These are phyloP conservation scores for Podarcis raffonei DNA, from an alignment of 2,113 vertebrate genomes.

Conservation along the genomic window DNA sequence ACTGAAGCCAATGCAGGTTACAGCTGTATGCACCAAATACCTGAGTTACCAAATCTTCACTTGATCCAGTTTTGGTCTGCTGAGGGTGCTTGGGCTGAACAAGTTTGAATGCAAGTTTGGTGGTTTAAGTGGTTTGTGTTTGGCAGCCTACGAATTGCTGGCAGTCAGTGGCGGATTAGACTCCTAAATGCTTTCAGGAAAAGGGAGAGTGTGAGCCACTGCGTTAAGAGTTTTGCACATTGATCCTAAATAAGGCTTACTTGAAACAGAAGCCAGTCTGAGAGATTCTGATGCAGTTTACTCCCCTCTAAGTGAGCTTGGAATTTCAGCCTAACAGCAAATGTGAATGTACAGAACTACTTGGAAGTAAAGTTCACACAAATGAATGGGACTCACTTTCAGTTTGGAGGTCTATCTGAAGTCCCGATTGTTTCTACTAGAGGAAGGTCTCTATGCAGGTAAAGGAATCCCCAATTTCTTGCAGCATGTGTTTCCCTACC, in stretches of 20 bases:
- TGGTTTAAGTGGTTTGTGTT: slow-evolving; percentile 5
- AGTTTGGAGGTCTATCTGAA: not conserved
- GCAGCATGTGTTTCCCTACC: not conserved
- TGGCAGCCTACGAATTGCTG: not conserved
- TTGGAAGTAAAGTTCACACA: not conserved
- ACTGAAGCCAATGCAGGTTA: not conserved
- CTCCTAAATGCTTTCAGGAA: not conserved
- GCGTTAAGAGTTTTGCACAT: not conserved
- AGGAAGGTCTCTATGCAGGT: not conserved
- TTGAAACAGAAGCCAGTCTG: not conserved
- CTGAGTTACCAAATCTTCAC: not conserved
- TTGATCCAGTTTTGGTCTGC: not conserved
- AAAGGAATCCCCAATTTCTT: not conserved
- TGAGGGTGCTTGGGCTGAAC: not conserved
- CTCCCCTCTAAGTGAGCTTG: not conserved
- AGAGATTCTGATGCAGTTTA: not conserved
- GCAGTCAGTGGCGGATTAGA: not conserved
- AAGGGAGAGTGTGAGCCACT: not conserved
- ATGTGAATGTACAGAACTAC: not conserved
- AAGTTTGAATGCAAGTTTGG: not conserved
- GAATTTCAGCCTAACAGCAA: not conserved
- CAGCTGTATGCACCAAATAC: not conserved
- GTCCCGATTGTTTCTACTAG: not conserved
- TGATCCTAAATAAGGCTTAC: not conserved
- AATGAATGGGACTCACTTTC: not conserved